phyloP scores from a whole-genome alignment of 2,888 invertebrate genomes.

The Agriopis marginaria region DNA sequence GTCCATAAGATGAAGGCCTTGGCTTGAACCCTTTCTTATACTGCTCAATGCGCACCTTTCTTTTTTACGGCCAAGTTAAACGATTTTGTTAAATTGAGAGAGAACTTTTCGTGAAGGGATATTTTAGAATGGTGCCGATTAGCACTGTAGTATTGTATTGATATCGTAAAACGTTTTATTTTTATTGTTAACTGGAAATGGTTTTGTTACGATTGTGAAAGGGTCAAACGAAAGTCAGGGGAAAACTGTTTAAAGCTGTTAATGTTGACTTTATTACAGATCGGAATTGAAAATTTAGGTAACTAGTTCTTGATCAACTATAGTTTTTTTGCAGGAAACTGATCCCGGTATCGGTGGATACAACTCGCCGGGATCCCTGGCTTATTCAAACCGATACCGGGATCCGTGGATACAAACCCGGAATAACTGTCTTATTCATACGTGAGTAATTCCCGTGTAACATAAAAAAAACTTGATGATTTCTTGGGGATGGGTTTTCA shows the following conservation, averaged over 20 bases:
- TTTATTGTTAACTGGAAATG: slow-evolving; percentile 20
- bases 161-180: slow-evolving; percentile 24
- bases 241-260: neutral
- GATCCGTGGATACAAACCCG: no score
- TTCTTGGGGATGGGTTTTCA: no score
- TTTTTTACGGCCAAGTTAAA: slow-evolving; percentile 41
- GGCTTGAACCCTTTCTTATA: slow-evolving; percentile 41
- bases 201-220: slow-evolving; percentile 6
- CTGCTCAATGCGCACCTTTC: slow-evolving; percentile 50
- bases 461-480: no score
- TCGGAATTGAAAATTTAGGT: no score
- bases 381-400: no score
- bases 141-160: slow-evolving; percentile 14
- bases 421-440: no score
- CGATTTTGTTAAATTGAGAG: slow-evolving; percentile 28
- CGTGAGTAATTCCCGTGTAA: no score
- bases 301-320: no score
- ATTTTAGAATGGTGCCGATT: slow-evolving; percentile 20
- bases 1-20: neutral
- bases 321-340: no score
- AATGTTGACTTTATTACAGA: no score
- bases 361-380: no score
- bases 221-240: slow-evolving; percentile 4
- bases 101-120: slow-evolving; percentile 10
- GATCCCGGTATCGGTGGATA: no score